phyloP scores from a whole-genome alignment of 92 coral and sea anemone species.

The Siderastrea radians region DNA sequence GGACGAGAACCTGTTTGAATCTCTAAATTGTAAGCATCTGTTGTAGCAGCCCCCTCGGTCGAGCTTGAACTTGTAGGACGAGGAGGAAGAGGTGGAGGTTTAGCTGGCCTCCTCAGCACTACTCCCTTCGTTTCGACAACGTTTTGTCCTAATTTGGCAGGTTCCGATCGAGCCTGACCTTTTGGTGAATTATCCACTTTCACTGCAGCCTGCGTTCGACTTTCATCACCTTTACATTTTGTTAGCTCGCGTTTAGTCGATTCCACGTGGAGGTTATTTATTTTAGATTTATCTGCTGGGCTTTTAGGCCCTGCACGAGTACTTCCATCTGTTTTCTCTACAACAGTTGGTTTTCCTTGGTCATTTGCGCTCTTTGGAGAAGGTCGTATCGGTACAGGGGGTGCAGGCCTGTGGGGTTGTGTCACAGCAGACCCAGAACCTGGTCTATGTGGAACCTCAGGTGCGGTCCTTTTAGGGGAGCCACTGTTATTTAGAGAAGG shows the following conservation, averaged over 20 bases:
- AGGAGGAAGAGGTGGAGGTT: constrained; percentile 63
- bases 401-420: constrained; percentile 54
- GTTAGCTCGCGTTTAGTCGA: not conserved
- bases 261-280: not conserved
- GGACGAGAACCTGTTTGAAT: constrained; percentile 10
- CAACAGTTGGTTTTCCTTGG: not conserved
- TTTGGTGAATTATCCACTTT: not conserved
- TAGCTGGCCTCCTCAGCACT: not conserved
- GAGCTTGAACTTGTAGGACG: constrained; percentile 36
- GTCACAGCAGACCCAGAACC: constrained; percentile 12
- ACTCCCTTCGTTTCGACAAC: not conserved
- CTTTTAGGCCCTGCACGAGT: too few species aligned
- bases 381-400: constrained; percentile 63
- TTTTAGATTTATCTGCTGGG: not conserved
- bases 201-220: not conserved
- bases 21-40: constrained; percentile 19
- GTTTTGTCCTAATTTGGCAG: not conserved
- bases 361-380: constrained; percentile 24
- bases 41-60: not conserved
- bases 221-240: not conserved
- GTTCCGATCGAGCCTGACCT: not conserved
- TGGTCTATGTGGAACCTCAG: constrained; percentile 35
- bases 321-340: not conserved
- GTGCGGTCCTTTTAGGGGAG: constrained; percentile 32
- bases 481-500: not conserved